These are phyloP conservation scores for Drymodes brunneopygia DNA, from an alignment of 2,113 vertebrate species.

Conservation along the genomic window DNA sequence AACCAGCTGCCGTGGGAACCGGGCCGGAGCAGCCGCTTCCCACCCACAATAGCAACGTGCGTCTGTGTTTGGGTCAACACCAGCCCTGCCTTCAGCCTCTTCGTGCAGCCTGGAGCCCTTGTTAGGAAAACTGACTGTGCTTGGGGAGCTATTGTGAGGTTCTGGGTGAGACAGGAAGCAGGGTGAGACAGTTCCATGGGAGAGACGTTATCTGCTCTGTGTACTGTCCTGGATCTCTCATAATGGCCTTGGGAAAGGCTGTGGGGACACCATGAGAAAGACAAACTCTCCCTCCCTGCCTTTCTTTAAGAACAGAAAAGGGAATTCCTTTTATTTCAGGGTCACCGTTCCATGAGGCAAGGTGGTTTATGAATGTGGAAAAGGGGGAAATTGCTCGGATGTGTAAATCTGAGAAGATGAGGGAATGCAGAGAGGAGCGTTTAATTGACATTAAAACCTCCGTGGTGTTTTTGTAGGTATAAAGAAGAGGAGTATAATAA, in stretches of 20 bases:
- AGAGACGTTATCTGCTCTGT: background rate
- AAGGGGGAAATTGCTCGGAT: background rate
- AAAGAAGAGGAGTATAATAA: constrained; percentile 87
- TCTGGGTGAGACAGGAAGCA: constrained; percentile 35
- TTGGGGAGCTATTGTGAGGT: constrained; percentile 4
- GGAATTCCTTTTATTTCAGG: background rate
- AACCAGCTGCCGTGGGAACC: background rate
- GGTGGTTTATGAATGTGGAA: background rate
- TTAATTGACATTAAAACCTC: background rate
- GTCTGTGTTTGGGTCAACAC: background rate
- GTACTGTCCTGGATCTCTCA: background rate
- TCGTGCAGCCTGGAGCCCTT: background rate
- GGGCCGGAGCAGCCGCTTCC: background rate
- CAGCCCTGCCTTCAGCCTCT: background rate
- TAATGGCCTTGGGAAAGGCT: background rate
- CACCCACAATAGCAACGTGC: background rate
- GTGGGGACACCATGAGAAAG: background rate
- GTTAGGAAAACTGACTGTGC: background rate
- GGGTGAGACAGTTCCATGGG: background rate
- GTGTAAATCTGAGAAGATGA: background rate
- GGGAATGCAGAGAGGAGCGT: accelerated
- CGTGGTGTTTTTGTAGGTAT: constrained; percentile 73
- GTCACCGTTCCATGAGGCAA: background rate
- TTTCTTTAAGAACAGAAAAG: background rate
- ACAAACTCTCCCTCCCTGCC: background rate